These are phyloP conservation scores for Euplagia quadripunctaria DNA, from an alignment of 2,888 invertebrate genomes.

Conservation along the genomic window DNA sequence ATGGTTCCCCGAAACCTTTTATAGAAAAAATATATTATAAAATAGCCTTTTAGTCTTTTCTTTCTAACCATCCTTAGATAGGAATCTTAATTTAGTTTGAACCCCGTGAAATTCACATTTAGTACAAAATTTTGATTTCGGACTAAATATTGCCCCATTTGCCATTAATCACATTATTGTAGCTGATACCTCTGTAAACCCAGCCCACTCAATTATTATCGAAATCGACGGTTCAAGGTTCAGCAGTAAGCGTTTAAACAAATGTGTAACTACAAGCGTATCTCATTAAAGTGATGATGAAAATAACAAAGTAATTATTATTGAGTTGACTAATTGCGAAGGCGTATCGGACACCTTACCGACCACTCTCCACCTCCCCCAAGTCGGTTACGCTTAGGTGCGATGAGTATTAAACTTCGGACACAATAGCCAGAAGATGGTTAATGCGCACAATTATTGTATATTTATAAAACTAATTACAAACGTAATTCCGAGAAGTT, in stretches of 20 bases:
- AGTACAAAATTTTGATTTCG: too few species aligned
- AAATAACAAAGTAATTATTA: slow-evolving; percentile 13
- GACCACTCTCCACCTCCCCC: neutral
- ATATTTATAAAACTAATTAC: too few species aligned
- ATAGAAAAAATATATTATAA: too few species aligned
- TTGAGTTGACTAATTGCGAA: neutral
- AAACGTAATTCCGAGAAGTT: too few species aligned
- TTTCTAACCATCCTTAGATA: too few species aligned
- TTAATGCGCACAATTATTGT: neutral
- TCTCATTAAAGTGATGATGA: neutral
- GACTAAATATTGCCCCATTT: too few species aligned
- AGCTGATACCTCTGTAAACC: neutral
- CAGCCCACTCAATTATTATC: neutral
- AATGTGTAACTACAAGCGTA: neutral
- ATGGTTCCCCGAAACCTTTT: too few species aligned
- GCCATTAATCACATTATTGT: neutral
- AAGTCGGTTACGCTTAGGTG: neutral
- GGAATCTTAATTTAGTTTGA: too few species aligned
- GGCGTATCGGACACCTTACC: neutral
- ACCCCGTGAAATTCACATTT: too few species aligned
- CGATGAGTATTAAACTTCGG: neutral
- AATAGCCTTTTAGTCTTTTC: too few species aligned
- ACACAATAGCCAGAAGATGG: neutral
- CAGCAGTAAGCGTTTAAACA: neutral
- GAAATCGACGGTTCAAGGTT: neutral